A percentile compares a stretch with the other conserved stretches of the same genome.
phyloP scores from a whole-genome alignment of 1,140 invertebrate genomes.

The Branchinecta lindahli region DNA sequence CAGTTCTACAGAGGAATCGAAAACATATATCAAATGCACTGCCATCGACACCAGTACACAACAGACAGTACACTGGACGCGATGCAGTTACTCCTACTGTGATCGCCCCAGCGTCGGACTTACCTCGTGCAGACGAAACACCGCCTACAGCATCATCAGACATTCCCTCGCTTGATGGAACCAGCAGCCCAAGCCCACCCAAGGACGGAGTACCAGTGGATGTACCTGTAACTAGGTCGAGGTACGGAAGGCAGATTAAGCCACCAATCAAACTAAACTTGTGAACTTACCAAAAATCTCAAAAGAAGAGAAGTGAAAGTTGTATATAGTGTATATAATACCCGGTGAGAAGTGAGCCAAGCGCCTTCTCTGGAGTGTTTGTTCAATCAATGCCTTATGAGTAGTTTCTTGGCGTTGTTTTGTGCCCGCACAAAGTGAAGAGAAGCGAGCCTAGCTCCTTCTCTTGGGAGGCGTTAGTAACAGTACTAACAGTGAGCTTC shows the following conservation, averaged over 20 bases:
- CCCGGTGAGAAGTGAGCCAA: constrained; percentile 7
- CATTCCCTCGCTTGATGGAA: constrained; percentile 5
- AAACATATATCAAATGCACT: constrained; percentile 2
- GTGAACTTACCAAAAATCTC: constrained; percentile 8
- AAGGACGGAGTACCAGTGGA: constrained; percentile 7
- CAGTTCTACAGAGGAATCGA: constrained; percentile 1
- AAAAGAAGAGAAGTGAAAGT: constrained; percentile 6
- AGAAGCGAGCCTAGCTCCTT: constrained; percentile 4
- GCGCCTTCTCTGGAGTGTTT: constrained; percentile 1
- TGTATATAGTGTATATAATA: constrained; percentile 6
- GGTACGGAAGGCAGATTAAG: constrained; percentile 7
- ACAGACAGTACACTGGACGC: neutral
- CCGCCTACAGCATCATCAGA: constrained; percentile 1
- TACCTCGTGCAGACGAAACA: constrained; percentile 1
- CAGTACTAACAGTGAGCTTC: constrained; percentile 4
- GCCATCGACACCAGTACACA: constrained; percentile 1
- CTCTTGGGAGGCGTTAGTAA: constrained; percentile 5
- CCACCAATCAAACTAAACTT: constrained; percentile 8
- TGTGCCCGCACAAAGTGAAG: constrained; percentile 7
- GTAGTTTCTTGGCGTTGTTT: neutral
- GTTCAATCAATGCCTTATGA: neutral
- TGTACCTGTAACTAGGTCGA: constrained; percentile 5
- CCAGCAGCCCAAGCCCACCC: constrained; percentile 3
- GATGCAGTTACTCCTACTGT: constrained; percentile 8
- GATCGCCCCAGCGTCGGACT: constrained; percentile 7